phyloP scores from a whole-genome alignment of 1,140 invertebrate species.

The Conus betulinus region DNA sequence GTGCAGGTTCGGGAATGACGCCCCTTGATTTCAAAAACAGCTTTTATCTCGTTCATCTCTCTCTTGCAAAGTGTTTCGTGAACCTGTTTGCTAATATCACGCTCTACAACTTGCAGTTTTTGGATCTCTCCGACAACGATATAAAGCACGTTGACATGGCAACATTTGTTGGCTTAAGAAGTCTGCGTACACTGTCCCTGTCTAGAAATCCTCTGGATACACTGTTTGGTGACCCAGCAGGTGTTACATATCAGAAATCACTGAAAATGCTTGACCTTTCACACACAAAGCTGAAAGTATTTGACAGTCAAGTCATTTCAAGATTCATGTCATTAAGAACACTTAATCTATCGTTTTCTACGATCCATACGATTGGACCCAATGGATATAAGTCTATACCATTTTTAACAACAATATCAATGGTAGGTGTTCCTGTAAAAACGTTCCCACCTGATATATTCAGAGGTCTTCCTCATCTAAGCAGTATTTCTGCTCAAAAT shows the following conservation, averaged over 20 bases:
- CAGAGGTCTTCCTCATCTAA: background rate
- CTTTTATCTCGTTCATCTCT: background rate
- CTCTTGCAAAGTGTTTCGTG: background rate
- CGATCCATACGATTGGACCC: background rate
- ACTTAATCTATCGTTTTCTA: no score
- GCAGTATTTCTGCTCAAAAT: background rate
- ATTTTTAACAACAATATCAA: background rate
- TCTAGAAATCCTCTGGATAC: background rate
- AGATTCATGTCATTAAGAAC: no score
- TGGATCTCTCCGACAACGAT: slow-evolving; percentile 30
- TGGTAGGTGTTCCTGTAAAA: background rate
- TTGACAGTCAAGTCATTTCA: slow-evolving; percentile 20
- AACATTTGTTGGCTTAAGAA: slow-evolving; percentile 5
- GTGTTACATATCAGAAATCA: background rate
- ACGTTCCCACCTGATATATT: background rate
- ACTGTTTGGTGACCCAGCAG: background rate
- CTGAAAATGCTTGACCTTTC: slow-evolving; percentile 15
- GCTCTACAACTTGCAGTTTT: background rate
- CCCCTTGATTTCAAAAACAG: background rate
- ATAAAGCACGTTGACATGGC: background rate
- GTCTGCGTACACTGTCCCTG: slow-evolving; percentile 22
- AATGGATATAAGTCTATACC: background rate
- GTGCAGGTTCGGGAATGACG: background rate
- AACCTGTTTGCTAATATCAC: background rate
- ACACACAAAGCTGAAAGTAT: background rate